Evolutionary conservation across 1,140 invertebrate species (phyloP), one percentile per base, ranked within the genome.

Genomic region (Aleiodes sp.): DNA sequence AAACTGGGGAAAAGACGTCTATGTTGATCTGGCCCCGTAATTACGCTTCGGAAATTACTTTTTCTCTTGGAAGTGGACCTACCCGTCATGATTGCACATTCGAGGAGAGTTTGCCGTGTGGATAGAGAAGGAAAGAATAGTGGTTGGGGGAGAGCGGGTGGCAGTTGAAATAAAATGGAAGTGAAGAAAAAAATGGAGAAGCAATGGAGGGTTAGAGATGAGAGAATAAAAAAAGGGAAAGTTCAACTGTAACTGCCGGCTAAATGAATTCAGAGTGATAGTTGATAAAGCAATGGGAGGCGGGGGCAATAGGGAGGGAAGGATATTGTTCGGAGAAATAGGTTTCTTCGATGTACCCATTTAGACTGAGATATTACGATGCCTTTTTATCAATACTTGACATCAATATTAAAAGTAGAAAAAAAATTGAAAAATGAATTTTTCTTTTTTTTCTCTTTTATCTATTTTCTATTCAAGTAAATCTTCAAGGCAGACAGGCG

Each of bases 21-120:
- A 21, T 46, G 41, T 46, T 46, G 41, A 46, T 46, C 41, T 19
- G 41, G 41, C 41, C 41, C 41, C 41, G 41, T 46, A 46, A 46
- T 46, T 46, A 46, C 41, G 41, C 41, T 46, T 46, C 41, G 41
- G 41, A 46, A 46, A 46, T 46, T 46, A 46, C 41, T 46, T 46
- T 46, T 46, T 46, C 41, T 46, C 41, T 46, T 46, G 14, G 16
- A 46, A 46, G 41, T 19, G 41, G 41, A 19, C 16, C 41, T 19
- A 7, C 16, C 41, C 2, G 41, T 21, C 41, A 46, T 46, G 41
- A 46, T 46, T 46, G 41, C 41, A 46, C 41, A 46, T 46, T 46
- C 41, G n/a, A 46, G 41, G 24, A 46, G 41, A 46, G 41, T 46
- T 46, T 46, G 41, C 41, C 41, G 16, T 46, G 41, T 19, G 41